A percentile compares a stretch with the other conserved stretches of the same genome.
Conservation (phyloP, 2,888 invertebrate genomes). For the Dascillus cervinus region DNA sequence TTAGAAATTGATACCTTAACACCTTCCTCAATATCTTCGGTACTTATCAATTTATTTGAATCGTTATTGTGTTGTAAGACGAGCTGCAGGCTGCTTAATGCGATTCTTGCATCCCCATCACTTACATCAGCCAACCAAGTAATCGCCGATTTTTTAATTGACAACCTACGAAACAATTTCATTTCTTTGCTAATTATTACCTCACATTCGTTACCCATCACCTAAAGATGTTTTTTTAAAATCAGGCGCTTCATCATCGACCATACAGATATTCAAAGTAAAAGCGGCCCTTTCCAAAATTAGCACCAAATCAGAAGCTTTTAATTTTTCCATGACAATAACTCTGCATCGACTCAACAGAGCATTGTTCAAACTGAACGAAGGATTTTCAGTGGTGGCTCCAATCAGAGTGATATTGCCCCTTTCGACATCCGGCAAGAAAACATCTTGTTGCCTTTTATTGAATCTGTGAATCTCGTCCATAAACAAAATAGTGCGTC, state of each 20-base stretch:
- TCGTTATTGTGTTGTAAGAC: constrained; percentile 51
- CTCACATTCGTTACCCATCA: no score
- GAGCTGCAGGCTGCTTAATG: constrained; percentile 67
- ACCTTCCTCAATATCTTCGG: constrained; percentile 63
- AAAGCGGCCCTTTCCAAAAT: constrained; percentile 56
- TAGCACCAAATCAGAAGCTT: constrained; percentile 48
- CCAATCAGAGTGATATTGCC: constrained; percentile 72
- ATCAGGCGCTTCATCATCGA: no score
- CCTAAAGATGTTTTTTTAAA: no score
- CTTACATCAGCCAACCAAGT: constrained; percentile 66
- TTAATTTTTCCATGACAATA: constrained; percentile 64
- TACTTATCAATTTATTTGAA: constrained; percentile 46
- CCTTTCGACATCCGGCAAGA: constrained; percentile 71
- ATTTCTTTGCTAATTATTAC: no score
- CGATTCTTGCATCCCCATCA: constrained; percentile 76
- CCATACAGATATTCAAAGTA: no score
- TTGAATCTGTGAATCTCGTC: constrained; percentile 86
- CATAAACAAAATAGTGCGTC: constrained; percentile 71
- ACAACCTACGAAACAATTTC: constrained; percentile 28
- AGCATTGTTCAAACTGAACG: constrained; percentile 73
- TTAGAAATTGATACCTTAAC: constrained; percentile 48
- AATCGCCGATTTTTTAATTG: constrained; percentile 54
- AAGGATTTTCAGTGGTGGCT: constrained; percentile 85
- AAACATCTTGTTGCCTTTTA: constrained; percentile 75
- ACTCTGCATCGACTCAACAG: constrained; percentile 72